Evolutionary conservation across 2,113 vertebrate genomes (phyloP).

Genomic region (Aphelocoma coerulescens): DNA sequence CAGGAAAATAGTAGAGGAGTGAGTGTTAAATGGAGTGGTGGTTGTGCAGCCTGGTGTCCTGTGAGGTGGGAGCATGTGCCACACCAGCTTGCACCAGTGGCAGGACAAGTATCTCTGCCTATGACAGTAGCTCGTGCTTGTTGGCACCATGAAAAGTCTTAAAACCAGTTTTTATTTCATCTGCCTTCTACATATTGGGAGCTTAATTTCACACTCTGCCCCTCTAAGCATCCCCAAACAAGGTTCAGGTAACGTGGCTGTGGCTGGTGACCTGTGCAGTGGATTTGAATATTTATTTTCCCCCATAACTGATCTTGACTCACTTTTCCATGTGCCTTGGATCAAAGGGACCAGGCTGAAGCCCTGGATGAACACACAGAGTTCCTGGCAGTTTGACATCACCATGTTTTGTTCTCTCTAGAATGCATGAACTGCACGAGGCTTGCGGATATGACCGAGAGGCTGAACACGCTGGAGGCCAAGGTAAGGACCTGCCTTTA

Average conservation of each 20-base stretch:
- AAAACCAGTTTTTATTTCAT: neutral
- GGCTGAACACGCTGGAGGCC: slow-evolving; percentile 83
- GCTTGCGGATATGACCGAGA: slow-evolving; percentile 81
- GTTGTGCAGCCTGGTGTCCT: neutral
- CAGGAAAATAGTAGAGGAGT: neutral
- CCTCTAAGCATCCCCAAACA: neutral
- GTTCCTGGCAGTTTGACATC: neutral
- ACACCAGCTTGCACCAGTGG: neutral
- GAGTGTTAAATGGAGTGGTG: neutral
- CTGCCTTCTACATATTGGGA: neutral
- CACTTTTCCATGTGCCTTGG: neutral
- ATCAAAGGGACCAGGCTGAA: neutral
- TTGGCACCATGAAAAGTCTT: neutral
- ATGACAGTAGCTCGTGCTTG: neutral
- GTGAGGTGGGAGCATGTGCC: neutral
- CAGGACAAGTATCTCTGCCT: neutral
- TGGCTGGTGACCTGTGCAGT: neutral
- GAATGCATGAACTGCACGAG: slow-evolving; percentile 94
- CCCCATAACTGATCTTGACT: neutral
- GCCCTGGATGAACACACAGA: neutral
- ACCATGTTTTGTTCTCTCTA: slow-evolving; percentile 46
- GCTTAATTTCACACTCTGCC: neutral
- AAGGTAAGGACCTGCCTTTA: slow-evolving; percentile 76
- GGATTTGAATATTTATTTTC: neutral
- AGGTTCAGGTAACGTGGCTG: accelerated